Conservation (phyloP, 2,113 vertebrate genomes). For the Mesitornis unicolor region DNA sequence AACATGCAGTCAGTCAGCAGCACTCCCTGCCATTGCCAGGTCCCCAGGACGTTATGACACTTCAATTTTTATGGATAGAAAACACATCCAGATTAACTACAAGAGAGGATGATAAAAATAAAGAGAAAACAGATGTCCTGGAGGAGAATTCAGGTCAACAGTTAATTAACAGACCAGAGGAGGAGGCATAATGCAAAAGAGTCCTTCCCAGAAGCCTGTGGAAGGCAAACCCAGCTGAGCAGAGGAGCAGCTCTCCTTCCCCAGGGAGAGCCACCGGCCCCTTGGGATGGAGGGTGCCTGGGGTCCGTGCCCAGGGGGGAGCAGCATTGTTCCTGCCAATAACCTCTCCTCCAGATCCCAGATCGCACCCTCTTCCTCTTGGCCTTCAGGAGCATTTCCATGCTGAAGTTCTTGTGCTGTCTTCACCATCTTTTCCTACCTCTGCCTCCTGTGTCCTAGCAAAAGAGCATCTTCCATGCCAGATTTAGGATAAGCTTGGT, state of each 20-base stretch:
- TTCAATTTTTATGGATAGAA: background rate
- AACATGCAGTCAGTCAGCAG: background rate
- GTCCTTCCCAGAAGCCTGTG: background rate
- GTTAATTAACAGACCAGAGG: background rate
- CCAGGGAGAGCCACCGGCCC: fast-evolving
- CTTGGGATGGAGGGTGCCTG: background rate
- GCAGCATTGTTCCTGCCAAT: background rate
- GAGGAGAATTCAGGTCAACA: background rate
- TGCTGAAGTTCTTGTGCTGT: background rate
- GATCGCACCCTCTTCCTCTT: background rate
- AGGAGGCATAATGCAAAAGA: background rate
- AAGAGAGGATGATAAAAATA: background rate
- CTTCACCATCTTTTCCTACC: background rate
- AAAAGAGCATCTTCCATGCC: background rate
- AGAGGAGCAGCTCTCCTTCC: background rate
- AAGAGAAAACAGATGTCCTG: background rate
- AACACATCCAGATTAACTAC: background rate
- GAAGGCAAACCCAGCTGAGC: background rate
- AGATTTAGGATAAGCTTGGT: background rate
- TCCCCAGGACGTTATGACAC: background rate
- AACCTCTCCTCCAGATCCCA: background rate
- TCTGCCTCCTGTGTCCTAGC: background rate
- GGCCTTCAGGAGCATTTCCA: background rate
- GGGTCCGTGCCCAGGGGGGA: background rate
- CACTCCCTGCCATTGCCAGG: background rate